Base-by-base conservation (phyloP, 2,113 vertebrate species). In the Gavialis gangeticus region DNA sequence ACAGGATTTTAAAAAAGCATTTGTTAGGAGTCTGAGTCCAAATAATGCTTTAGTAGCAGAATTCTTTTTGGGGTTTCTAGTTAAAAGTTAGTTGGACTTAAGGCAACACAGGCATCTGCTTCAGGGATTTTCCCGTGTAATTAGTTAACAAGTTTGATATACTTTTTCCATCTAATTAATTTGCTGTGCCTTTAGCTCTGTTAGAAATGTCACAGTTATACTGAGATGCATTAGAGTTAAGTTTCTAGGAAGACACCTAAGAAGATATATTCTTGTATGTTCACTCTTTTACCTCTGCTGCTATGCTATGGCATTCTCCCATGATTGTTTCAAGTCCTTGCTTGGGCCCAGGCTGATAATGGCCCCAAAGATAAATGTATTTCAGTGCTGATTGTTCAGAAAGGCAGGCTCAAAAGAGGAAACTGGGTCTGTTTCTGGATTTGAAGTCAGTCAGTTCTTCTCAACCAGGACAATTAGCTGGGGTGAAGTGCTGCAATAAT, bases 101-200 rank as follows among this genome's bases (percentile, higher is more conserved):
- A 92, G 94, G 93, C 96, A 84, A 95, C 76, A 21, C 84, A 95
- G 79, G 91, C 96, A 96, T 93, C 96, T 95, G 96, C 96, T 97
- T 94, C 87, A 84, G 94, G 96, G 96, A 96, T 90, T 97, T 96
- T 89, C 93, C 96, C 91, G 90, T 0, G 3, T 97, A 96, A 97
- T 97, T 96, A 96, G 88, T 94, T 96, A 94, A 97, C 91, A 88
- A 96, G 79, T 77, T 95, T 88, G 85, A 91, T 95, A 94, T 95
- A 82, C 58, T 93, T 97, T 97, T 88, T 90, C 79, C 92, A 60
- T 76, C 91, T 95, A 88, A 96, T 97, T 96, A 94, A 87, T 87
- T 30, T 24, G 30, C n/a, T 58, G 19, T 75, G 28, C n/a, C 88
- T 94, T 93, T 25, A 75, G 89, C 75, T 37, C 86, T 76, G 80